These are phyloP conservation scores for Lagopus leucura DNA, from an alignment of 2,113 vertebrate species.

Conservation along the genomic window DNA sequence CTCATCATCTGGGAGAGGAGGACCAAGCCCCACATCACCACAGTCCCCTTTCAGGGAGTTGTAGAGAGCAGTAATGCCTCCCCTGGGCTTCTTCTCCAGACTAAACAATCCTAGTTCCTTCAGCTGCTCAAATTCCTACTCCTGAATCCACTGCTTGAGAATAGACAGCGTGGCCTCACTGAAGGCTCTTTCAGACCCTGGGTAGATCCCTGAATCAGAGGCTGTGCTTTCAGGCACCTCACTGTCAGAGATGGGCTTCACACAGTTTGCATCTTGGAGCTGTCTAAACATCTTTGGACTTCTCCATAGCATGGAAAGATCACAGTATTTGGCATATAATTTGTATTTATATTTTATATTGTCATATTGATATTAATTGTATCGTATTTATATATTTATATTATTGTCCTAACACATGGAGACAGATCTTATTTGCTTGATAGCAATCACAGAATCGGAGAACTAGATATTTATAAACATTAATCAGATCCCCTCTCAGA, in stretches of 20 bases:
- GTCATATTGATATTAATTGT: too few relatives aligned
- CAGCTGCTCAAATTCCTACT: neutral
- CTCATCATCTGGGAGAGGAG: too few relatives aligned
- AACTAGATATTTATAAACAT: too few relatives aligned
- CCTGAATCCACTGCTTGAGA: rapidly evolving
- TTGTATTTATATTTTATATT: neutral
- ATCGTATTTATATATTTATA: too few relatives aligned
- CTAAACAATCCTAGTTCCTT: too few relatives aligned
- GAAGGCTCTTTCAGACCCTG: neutral
- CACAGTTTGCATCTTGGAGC: neutral
- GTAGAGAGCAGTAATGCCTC: too few relatives aligned
- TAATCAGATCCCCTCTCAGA: too few relatives aligned
- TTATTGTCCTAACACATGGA: neutral
- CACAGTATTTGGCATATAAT: neutral
- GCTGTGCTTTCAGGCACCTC: neutral
- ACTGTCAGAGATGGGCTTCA: neutral
- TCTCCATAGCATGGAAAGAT: neutral
- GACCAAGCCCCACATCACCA: too few relatives aligned
- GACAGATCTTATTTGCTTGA: neutral
- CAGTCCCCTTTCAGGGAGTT: too few relatives aligned
- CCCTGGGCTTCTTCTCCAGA: too few relatives aligned
- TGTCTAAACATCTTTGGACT: neutral
- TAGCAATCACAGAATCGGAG: too few relatives aligned
- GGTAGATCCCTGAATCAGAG: neutral
- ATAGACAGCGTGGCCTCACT: rapidly evolving